These are phyloP conservation scores for Microctonus hyperodae DNA, from an alignment of 2,888 invertebrate genomes.

Conservation along the genomic window DNA sequence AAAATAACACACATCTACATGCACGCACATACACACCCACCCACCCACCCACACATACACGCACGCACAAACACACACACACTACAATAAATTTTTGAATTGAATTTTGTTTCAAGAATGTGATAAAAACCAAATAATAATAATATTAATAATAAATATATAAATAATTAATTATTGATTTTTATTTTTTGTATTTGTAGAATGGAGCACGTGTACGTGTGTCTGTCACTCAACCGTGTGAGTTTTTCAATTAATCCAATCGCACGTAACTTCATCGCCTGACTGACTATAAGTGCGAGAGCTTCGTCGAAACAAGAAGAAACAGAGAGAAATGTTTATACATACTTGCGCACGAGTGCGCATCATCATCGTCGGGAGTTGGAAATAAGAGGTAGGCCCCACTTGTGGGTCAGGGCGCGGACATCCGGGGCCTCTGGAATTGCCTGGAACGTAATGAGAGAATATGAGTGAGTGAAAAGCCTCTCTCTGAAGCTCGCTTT, in stretches of 20 bases:
- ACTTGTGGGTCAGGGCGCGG: conserved; percentile 61
- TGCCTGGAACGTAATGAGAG: conserved; percentile 26
- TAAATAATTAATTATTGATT: conserved; percentile 23
- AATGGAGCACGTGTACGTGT: background rate
- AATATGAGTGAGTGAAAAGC: conserved; percentile 20
- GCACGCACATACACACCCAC: no score
- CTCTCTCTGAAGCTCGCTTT: background rate
- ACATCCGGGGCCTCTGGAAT: conserved; percentile 41
- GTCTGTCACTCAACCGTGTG: conserved; percentile 45
- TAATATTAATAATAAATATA: conserved; percentile 6
- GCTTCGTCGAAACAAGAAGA: background rate
- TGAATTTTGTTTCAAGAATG: background rate
- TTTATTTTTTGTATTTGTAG: background rate
- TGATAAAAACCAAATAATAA: background rate
- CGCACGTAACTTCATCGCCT: conserved; percentile 58
- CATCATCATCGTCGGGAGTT: background rate
- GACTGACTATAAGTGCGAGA: conserved; percentile 45
- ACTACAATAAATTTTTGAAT: background rate
- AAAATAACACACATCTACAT: no score
- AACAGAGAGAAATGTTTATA: conserved; percentile 3
- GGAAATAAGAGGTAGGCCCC: conserved; percentile 36
- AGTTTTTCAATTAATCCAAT: conserved; percentile 52
- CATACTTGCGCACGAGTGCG: conserved; percentile 1
- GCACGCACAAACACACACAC: background rate
- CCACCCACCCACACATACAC: no score